Evolutionary conservation across 2,797 vertebrate genomes (phyloP).

Genomic region (Eurystomus glaucurus): DNA sequence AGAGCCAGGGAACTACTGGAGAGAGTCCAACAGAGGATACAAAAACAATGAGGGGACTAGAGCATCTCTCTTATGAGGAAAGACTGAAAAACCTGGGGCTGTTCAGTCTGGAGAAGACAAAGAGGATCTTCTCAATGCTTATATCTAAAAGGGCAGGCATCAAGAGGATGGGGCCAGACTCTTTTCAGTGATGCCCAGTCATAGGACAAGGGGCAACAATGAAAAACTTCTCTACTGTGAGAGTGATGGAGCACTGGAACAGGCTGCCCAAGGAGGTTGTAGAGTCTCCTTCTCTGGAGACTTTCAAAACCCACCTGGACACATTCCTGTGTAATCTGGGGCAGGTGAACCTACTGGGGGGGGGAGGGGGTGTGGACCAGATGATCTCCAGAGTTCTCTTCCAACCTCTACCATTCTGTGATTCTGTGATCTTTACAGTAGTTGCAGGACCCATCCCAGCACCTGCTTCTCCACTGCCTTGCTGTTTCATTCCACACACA

Average conservation of each 20-base stretch:
- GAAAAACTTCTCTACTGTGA: not conserved
- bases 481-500: fast-evolving
- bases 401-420: not conserved
- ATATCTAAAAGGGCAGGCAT: not conserved
- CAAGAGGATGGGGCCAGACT: not conserved
- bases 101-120: not conserved
- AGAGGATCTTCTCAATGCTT: not conserved
- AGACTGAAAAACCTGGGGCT: not conserved
- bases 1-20: not conserved
- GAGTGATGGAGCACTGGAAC: not conserved
- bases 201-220: not conserved
- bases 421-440: not conserved
- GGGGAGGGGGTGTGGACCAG: not conserved
- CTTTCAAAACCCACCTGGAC: not conserved
- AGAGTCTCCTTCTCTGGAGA: not conserved
- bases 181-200: not conserved
- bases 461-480: fast-evolving
- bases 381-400: not conserved
- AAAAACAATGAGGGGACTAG: not conserved
- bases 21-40: not conserved
- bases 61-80: not conserved
- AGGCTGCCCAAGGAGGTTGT: not conserved
- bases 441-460: not conserved
- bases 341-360: not conserved
- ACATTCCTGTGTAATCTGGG: not conserved